phyloP scores from a whole-genome alignment of 1,140 invertebrate species.

The Zaprionus ornatus region DNA sequence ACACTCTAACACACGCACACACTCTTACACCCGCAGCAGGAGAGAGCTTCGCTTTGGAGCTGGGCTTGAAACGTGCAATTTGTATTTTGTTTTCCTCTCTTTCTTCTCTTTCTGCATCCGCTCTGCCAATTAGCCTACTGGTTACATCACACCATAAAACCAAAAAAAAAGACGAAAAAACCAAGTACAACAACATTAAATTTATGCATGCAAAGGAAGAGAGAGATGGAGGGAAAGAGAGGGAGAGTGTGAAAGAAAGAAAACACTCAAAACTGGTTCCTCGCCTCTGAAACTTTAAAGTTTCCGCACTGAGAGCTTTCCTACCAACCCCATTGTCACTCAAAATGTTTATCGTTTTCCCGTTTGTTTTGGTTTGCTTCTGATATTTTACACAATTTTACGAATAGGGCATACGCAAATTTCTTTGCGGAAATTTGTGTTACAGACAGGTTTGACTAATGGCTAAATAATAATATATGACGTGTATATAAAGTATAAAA shows the following conservation, averaged over 20 bases:
- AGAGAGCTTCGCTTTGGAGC: conserved; percentile 16
- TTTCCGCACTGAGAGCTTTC: conserved; percentile 8
- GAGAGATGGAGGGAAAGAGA: conserved; percentile 2
- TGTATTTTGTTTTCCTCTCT: conserved; percentile 58
- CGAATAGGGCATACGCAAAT: not conserved
- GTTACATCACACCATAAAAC: conserved; percentile 73
- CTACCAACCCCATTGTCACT: conserved; percentile 11
- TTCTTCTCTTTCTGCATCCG: conserved; percentile 64
- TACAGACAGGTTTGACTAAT: not conserved
- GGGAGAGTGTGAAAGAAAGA: conserved; percentile 24
- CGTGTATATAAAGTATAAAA: not conserved
- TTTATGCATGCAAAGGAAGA: not conserved
- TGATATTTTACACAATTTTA: not conserved
- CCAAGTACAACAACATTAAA: conserved; percentile 23
- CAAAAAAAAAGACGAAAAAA: conserved; percentile 52
- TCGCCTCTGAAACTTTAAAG: conserved; percentile 21
- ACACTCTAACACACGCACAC: not conserved
- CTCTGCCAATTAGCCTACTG: conserved; percentile 69
- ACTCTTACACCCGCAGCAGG: conserved; percentile 3
- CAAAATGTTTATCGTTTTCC: conserved; percentile 7
- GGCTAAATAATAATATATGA: not conserved
- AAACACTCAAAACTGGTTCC: conserved; percentile 41
- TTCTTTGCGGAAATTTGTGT: not conserved
- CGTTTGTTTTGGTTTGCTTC: not conserved
- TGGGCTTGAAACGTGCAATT: conserved; percentile 56